These are phyloP conservation scores for Nymphalis polychloros DNA, from an alignment of 2,888 invertebrate genomes.

Conservation along the genomic window DNA sequence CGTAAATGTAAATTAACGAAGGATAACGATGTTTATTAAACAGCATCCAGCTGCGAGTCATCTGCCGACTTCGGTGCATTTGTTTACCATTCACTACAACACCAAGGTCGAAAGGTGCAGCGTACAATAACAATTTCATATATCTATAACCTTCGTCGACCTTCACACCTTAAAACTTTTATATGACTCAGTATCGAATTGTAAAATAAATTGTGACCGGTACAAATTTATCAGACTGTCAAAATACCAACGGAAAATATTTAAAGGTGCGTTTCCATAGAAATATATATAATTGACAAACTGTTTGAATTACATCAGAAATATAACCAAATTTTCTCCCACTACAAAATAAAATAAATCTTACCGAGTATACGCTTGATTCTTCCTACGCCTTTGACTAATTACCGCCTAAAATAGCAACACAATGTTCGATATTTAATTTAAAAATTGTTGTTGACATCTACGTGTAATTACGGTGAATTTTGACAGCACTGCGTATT, in stretches of 20 bases:
- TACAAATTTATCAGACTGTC: slow-evolving; percentile 44
- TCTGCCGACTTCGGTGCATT: slow-evolving; percentile 54
- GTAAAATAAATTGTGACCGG: slow-evolving; percentile 21
- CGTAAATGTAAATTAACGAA: slow-evolving; percentile 44
- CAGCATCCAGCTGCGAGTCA: slow-evolving; percentile 60
- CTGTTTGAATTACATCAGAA: too few species aligned
- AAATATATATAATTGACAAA: too few species aligned
- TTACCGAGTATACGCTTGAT: too few species aligned
- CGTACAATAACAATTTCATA: slow-evolving; percentile 3
- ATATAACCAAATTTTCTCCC: too few species aligned
- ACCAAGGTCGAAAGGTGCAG: slow-evolving; percentile 26
- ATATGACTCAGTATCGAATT: slow-evolving; percentile 10
- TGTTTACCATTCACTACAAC: slow-evolving; percentile 47
- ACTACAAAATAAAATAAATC: too few species aligned
- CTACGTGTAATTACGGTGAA: too few species aligned
- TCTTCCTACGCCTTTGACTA: too few species aligned
- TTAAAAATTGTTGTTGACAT: too few species aligned
- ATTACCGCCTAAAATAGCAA: too few species aligned
- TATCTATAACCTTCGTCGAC: slow-evolving; percentile 15
- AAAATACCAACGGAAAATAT: slow-evolving; percentile 39
- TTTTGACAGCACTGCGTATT: too few species aligned
- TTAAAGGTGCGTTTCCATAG: background rate
- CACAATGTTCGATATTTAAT: too few species aligned
- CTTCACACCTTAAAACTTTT: slow-evolving; percentile 22
- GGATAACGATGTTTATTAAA: slow-evolving; percentile 66